Evolutionary conservation across 2,797 vertebrate genomes (phyloP).

Genomic region (Scarus forsteni): DNA sequence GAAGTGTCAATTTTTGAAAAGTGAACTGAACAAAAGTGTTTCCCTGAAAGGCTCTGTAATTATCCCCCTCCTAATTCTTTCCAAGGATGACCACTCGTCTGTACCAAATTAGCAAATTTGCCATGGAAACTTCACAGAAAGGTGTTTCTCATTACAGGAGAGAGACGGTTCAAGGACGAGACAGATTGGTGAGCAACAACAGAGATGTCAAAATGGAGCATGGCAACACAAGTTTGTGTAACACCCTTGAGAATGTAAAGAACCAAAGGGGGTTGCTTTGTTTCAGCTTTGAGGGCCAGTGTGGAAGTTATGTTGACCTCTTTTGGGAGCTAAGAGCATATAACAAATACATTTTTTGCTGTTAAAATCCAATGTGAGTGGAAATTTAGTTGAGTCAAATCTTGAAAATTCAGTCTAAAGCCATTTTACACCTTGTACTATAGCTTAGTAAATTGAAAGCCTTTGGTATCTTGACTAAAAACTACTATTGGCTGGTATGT

Average conservation of each 20-base stretch:
- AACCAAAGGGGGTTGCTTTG: slow-evolving; percentile 41
- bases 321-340: slow-evolving; percentile 35
- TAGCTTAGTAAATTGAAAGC: too few species aligned
- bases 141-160: slow-evolving; percentile 51
- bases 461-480: too few species aligned
- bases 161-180: slow-evolving; percentile 12
- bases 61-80: slow-evolving; percentile 43
- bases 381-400: too few species aligned
- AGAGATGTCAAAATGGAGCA: neutral
- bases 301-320: slow-evolving; percentile 58
- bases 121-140: slow-evolving; percentile 43
- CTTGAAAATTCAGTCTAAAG: too few species aligned
- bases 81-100: slow-evolving; percentile 18
- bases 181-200: slow-evolving; percentile 15
- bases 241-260: slow-evolving; percentile 43
- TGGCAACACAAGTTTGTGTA: slow-evolving; percentile 18
- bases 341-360: neutral
- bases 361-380: slow-evolving; percentile 26
- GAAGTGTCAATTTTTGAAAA: slow-evolving; percentile 46
- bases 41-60: slow-evolving; percentile 50
- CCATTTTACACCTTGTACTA: too few species aligned
- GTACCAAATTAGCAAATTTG: slow-evolving; percentile 54
- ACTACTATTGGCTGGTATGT: too few species aligned
- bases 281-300: slow-evolving; percentile 37
- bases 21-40: slow-evolving; percentile 44